These are phyloP conservation scores for Orthosia gothica DNA, from an alignment of 2,888 invertebrate genomes.

Conservation along the genomic window DNA sequence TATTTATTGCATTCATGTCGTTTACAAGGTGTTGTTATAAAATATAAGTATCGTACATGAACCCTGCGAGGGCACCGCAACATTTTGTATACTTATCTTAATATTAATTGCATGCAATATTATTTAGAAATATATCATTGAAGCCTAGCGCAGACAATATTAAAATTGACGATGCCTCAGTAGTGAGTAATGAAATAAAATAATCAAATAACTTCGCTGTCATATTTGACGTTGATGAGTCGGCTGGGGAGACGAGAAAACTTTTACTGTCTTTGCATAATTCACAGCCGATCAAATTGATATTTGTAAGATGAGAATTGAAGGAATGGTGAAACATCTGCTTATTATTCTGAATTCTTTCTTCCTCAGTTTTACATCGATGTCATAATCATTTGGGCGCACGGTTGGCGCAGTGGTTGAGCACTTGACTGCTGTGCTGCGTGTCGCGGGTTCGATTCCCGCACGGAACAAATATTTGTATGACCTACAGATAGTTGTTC, in stretches of 20 bases:
- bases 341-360: not conserved
- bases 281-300: slow-evolving; percentile 24
- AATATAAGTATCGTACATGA: too few relatives aligned
- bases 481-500: too few relatives aligned
- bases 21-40: too few relatives aligned
- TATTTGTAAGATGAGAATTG: slow-evolving; percentile 14
- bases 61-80: too few relatives aligned
- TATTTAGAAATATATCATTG: too few relatives aligned
- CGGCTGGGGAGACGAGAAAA: slow-evolving; percentile 12
- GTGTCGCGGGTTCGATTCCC: too few relatives aligned
- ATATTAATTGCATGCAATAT: too few relatives aligned
- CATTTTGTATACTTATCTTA: too few relatives aligned
- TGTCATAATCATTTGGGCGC: not conserved
- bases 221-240: slow-evolving; percentile 19
- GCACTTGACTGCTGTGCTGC: too few relatives aligned
- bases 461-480: too few relatives aligned
- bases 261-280: slow-evolving; percentile 32
- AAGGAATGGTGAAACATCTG: not conserved
- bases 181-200: slow-evolving; percentile 20
- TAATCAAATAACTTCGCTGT: slow-evolving; percentile 31
- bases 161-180: slow-evolving; percentile 33
- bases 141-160: slow-evolving; percentile 4
- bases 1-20: too few relatives aligned
- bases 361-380: not conserved
- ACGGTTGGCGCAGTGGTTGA: too few relatives aligned